Conservation (phyloP, 2,888 invertebrate species). For the Smittia sp. region DNA sequence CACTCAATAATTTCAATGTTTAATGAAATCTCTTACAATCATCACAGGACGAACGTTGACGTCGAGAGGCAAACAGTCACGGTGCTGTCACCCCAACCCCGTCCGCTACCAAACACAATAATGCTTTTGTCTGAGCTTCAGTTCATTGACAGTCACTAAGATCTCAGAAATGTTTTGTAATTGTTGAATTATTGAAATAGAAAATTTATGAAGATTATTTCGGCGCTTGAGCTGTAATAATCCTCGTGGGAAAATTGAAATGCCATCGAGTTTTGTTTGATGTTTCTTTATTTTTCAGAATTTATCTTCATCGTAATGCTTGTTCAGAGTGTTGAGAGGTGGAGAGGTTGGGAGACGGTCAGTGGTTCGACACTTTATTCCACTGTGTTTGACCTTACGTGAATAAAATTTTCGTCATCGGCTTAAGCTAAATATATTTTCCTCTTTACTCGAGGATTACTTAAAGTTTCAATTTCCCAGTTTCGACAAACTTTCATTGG, state of each 20-base stretch:
- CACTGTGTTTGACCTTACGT: background rate
- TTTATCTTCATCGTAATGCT: background rate
- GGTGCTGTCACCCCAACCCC: slow-evolving; percentile 88
- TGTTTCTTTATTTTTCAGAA: slow-evolving; percentile 1
- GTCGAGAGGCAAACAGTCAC: slow-evolving; percentile 82
- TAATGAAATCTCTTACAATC: no score
- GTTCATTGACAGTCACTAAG: slow-evolving; percentile 89
- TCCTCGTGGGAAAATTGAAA: no score
- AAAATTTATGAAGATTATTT: no score
- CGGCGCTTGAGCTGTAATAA: no score
- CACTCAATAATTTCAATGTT: slow-evolving; percentile 27
- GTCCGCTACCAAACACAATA: slow-evolving; percentile 85
- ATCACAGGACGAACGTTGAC: slow-evolving; percentile 84
- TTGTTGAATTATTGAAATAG: background rate
- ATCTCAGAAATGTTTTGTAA: background rate
- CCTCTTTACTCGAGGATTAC: background rate
- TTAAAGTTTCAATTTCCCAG: background rate
- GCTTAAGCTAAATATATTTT: background rate
- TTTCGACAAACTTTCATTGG: background rate
- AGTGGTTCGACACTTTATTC: background rate
- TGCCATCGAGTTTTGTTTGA: no score
- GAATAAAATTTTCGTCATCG: background rate
- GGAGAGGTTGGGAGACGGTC: background rate
- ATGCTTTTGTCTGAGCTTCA: slow-evolving; percentile 86
- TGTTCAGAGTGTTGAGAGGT: background rate